A percentile compares a stretch with the other conserved stretches of the same genome.
Evolutionary conservation across 35 echinoderm and acorn worm species (phyloP).

Genomic region (Hemicentrotus pulcherrimus): DNA sequence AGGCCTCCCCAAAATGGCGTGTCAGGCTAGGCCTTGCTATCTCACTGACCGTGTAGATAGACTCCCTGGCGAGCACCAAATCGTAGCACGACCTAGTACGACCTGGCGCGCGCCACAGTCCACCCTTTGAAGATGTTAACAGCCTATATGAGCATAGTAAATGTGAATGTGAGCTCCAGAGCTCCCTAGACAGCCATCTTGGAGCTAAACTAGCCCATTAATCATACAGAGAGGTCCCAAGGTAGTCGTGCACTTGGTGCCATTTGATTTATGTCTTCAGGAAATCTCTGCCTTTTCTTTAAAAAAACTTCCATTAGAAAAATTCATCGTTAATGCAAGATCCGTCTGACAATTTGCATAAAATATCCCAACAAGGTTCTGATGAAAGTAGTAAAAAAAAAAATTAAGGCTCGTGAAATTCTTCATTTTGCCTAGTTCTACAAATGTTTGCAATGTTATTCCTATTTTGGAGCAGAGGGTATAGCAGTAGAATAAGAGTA

Average conservation of each 20-base stretch:
- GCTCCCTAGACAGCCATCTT: neutral
- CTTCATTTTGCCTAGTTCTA: neutral
- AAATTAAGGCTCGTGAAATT: neutral
- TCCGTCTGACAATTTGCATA: neutral
- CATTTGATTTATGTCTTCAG: neutral
- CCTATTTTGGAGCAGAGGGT: no score
- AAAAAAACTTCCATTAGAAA: neutral
- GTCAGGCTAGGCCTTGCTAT: no score
- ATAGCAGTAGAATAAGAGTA: no score
- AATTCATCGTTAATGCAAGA: neutral
- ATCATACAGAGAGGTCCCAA: neutral
- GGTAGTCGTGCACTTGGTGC: slow-evolving; percentile 13
- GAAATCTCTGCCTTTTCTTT: slow-evolving; percentile 6
- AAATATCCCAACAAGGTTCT: neutral
- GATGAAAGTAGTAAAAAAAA: neutral
- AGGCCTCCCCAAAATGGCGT: no score
- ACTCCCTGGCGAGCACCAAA: no score
- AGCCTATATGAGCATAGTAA: neutral
- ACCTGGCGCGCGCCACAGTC: no score
- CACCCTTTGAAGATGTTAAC: no score
- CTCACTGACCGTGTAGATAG: no score
- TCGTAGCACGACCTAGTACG: no score
- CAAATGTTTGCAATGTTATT: neutral
- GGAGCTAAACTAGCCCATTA: slow-evolving; percentile 23
- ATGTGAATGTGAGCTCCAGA: neutral